Evolutionary conservation across 2,797 vertebrate species (phyloP).

Genomic region (Xiphorhynchus erythropygius): DNA sequence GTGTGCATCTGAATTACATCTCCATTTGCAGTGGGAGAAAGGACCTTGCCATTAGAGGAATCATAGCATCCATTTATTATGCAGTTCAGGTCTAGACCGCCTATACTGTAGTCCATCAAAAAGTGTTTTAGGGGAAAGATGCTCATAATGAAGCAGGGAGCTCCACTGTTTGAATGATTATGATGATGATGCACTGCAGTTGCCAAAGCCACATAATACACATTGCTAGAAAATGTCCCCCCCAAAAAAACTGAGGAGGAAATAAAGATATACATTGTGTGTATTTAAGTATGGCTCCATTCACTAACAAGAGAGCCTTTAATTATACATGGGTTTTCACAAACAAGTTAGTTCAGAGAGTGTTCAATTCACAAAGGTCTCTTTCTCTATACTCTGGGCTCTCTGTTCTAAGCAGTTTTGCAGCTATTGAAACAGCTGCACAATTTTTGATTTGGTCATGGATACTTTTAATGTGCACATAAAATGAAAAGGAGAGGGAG

Average conservation of each 20-base stretch:
- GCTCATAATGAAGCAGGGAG: conserved; percentile 43
- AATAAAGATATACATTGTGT: conserved; percentile 68
- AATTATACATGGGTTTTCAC: conserved; percentile 77
- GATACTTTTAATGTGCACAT: conserved; percentile 74
- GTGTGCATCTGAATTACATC: conserved; percentile 43
- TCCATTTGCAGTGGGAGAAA: conserved; percentile 49
- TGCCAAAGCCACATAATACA: conserved; percentile 39
- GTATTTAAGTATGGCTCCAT: conserved; percentile 62
- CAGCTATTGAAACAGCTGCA: conserved; percentile 74
- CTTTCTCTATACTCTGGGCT: conserved; percentile 66
- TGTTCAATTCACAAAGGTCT: conserved; percentile 72
- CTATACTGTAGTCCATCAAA: conserved; percentile 50
- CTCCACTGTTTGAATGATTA: conserved; percentile 63
- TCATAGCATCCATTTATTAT: conserved; percentile 59
- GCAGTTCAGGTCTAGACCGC: conserved; percentile 43
- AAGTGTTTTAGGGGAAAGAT: conserved; percentile 58
- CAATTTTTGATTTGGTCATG: conserved; percentile 73
- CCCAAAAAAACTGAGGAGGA: conserved; percentile 46
- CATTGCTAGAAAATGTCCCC: conserved; percentile 37
- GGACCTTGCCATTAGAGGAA: conserved; percentile 56
- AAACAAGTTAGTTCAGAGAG: conserved; percentile 73
- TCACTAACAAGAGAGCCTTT: conserved; percentile 69
- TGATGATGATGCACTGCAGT: conserved; percentile 59
- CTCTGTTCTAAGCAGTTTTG: conserved; percentile 65
- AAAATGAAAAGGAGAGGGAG: conserved; percentile 63